Evolutionary conservation across 2,113 vertebrate species (phyloP), one percentile per base, ranked within the genome.

Genomic region (Choloepus hoffmanni): DNA sequence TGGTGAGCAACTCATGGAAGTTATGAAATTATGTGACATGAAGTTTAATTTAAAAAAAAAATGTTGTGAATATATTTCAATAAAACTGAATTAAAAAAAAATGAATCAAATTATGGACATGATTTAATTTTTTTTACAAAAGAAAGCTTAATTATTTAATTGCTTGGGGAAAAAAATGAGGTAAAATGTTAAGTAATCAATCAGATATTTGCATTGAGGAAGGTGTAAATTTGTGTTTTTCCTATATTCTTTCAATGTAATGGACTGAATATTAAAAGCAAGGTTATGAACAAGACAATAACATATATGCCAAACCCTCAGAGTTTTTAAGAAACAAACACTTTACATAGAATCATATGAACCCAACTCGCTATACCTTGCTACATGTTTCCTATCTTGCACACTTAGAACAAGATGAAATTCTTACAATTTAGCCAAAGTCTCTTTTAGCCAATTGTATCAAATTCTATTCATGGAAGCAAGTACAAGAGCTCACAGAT

Each of bases 161-260:
- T 33, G 24, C 60, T 58, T 16, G 74, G 55, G 18, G 2, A 7
- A 74, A 55, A 24, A 30, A 68, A 7, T 53, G 40, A 90, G 10
- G 67, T 68, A 83, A 68, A 85, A 62, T 74, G 55, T 23, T 55
- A 78, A 90, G 55, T 79, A 6, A n/a, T 62, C 10, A 36, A 55
- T 68, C 92, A 84, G 87, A n/a, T 92, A 84, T 74, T 97, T 84
- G 48, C 87, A 62, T 5, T 79, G n/a, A 30, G 33, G 18, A 68
- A 62, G 85, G 30, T 58, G 68, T 84, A 45, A 72, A 73, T 0
- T 65, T 24, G 16, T 18, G 8, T 62, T 63, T 67, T 77, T 89
- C n/a, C 70, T 89, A 83, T 67, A 18, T 7, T 65, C 62, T 36
- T 4, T 62, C 23, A 9, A 84, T 30, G 12, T 9, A n/a, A 78